phyloP scores from a whole-genome alignment of 2,888 invertebrate species.

The Busseola fusca region DNA sequence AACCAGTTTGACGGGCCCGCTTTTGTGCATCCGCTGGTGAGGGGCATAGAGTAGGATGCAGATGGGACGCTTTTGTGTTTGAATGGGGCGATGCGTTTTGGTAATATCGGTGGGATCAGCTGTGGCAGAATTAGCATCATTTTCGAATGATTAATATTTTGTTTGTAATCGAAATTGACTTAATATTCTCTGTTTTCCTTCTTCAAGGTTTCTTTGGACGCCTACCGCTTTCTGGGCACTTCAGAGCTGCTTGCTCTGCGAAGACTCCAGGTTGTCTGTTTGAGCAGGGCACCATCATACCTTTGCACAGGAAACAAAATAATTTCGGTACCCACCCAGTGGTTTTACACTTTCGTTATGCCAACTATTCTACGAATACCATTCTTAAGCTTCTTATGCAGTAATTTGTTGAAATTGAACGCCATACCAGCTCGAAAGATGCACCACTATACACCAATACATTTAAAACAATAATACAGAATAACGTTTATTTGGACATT shows the following conservation, averaged over 20 bases:
- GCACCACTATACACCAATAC: neutral
- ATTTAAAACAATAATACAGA: neutral
- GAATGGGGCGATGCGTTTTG: neutral
- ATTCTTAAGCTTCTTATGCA: neutral
- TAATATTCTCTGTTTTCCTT: neutral
- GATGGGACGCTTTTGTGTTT: conserved; percentile 21
- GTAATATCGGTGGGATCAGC: neutral
- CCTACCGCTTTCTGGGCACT: too few relatives aligned
- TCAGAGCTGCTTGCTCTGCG: too few relatives aligned
- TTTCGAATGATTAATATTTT: neutral
- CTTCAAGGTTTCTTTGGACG: neutral
- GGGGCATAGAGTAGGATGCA: conserved; percentile 45
- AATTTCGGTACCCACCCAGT: neutral
- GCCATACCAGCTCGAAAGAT: too few relatives aligned
- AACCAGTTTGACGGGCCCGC: conserved; percentile 79
- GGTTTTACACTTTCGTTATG: too few relatives aligned
- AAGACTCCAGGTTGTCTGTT: neutral
- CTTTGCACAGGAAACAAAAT: too few relatives aligned
- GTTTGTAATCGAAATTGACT: neutral
- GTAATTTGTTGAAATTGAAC: neutral
- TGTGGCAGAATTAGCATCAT: neutral
- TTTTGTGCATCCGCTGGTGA: conserved; percentile 76
- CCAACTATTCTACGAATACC: neutral
- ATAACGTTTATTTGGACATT: neutral
- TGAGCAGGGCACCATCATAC: too few relatives aligned